These are phyloP conservation scores for Oligia latruncula DNA, from an alignment of 2,888 invertebrate genomes.

Conservation along the genomic window DNA sequence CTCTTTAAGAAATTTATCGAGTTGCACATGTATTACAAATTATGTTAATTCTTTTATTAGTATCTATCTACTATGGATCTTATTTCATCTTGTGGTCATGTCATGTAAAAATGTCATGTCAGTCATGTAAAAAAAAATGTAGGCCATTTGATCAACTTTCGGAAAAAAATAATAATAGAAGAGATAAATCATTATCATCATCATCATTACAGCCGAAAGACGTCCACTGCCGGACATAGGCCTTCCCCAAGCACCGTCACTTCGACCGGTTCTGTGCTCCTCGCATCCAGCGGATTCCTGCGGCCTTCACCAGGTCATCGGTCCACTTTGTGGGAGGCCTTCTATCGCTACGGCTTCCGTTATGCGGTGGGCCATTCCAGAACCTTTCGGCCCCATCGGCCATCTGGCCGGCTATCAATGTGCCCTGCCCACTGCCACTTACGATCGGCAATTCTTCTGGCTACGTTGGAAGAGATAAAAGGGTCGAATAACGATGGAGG, in stretches of 20 bases:
- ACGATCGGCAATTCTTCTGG: neutral
- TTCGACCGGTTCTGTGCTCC: neutral
- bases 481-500: neutral
- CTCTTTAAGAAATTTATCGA: neutral
- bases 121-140: neutral
- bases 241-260: neutral
- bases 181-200: neutral
- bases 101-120: neutral
- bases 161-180: neutral
- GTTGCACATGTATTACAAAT: no score
- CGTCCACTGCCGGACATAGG: neutral
- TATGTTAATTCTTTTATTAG: neutral
- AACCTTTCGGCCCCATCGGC: neutral
- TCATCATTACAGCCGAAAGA: neutral
- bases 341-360: no score
- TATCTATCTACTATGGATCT: neutral
- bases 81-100: no score
- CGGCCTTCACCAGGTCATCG: neutral
- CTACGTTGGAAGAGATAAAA: neutral
- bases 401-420: neutral
- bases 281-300: no score
- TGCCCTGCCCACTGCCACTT: neutral
- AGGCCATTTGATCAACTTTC: neutral
- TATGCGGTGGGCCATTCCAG: neutral
- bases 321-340: no score